These are phyloP conservation scores for Trichopria drosophilae DNA, from an alignment of 2,888 invertebrate genomes.

Conservation along the genomic window DNA sequence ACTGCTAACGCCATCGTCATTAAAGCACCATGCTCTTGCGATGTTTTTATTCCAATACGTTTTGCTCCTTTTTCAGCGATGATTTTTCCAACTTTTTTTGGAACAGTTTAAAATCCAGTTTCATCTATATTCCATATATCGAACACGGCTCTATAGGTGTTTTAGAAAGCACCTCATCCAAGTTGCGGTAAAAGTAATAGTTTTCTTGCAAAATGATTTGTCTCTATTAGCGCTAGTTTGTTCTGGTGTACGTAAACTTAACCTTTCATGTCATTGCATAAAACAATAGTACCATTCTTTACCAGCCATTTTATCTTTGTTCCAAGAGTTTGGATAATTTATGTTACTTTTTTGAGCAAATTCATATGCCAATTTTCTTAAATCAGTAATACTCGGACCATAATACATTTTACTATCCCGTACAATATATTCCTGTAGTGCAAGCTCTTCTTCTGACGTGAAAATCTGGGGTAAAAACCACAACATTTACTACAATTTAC, in stretches of 20 bases:
- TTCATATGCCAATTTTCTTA: slow-evolving; percentile 32
- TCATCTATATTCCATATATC: slow-evolving; percentile 25
- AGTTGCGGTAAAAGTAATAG: slow-evolving; percentile 5
- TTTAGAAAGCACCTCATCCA: neutral
- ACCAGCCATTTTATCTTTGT: slow-evolving; percentile 29
- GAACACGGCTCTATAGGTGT: neutral
- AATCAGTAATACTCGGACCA: slow-evolving; percentile 34
- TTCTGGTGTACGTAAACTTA: slow-evolving; percentile 14
- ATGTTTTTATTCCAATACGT: neutral
- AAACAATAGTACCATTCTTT: slow-evolving; percentile 33
- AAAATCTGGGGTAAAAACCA: too few species aligned
- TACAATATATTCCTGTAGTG: too few species aligned
- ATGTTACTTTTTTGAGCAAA: too few species aligned
- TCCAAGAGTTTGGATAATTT: slow-evolving; percentile 26
- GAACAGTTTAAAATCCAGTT: slow-evolving; percentile 7
- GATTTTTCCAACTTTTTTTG: slow-evolving; percentile 19
- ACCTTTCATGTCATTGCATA: slow-evolving; percentile 2
- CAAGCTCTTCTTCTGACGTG: too few species aligned
- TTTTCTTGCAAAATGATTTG: slow-evolving; percentile 28
- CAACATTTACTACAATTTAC: too few species aligned
- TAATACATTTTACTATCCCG: too few species aligned
- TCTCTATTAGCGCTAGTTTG: neutral
- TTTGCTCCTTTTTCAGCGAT: slow-evolving; percentile 25
- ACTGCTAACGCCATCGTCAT: slow-evolving; percentile 35
- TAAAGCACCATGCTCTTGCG: slow-evolving; percentile 30